These are phyloP conservation scores for Thalassoma bifasciatum DNA, from an alignment of 2,113 vertebrate genomes.

Conservation along the genomic window DNA sequence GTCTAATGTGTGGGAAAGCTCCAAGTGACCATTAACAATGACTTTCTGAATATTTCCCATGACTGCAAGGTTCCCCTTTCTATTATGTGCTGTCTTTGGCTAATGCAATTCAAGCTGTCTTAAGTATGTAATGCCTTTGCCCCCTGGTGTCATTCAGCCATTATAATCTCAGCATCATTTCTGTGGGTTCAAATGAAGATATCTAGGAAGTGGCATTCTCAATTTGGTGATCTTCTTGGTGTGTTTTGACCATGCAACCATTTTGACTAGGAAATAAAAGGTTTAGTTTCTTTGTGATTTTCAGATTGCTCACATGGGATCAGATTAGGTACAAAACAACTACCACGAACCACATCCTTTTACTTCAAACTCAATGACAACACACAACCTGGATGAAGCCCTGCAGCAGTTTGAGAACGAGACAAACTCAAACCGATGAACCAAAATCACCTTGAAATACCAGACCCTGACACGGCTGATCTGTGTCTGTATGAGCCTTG, in stretches of 20 bases:
- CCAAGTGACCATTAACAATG: conserved; percentile 52
- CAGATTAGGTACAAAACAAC: conserved; percentile 22
- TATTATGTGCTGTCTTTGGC: conserved; percentile 65
- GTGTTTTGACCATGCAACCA: conserved; percentile 16
- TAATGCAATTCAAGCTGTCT: conserved; percentile 65
- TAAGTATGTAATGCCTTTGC: conserved; percentile 76
- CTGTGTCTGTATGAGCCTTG: conserved; percentile 22
- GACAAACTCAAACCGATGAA: conserved; percentile 39
- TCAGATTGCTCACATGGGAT: neutral
- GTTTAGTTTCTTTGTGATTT: neutral
- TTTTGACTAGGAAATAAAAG: neutral
- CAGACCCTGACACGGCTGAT: conserved; percentile 29
- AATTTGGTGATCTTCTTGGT: conserved; percentile 5
- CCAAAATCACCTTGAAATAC: conserved; percentile 57
- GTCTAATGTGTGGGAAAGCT: conserved; percentile 51
- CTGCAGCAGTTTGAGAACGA: conserved; percentile 33
- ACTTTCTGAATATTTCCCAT: conserved; percentile 69
- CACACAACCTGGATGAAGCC: conserved; percentile 29
- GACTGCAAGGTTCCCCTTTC: conserved; percentile 63
- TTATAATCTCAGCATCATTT: conserved; percentile 43
- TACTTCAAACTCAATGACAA: conserved; percentile 23
- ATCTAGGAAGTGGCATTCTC: neutral
- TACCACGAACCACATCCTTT: conserved; percentile 5
- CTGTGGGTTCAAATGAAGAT: conserved; percentile 14
- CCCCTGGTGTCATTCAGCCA: conserved; percentile 72